A percentile compares a stretch with the other conserved stretches of the same genome.
These are phyloP conservation scores for Phallusia fumigata DNA, from an alignment of 23 tunicate species.

Conservation along the genomic window DNA sequence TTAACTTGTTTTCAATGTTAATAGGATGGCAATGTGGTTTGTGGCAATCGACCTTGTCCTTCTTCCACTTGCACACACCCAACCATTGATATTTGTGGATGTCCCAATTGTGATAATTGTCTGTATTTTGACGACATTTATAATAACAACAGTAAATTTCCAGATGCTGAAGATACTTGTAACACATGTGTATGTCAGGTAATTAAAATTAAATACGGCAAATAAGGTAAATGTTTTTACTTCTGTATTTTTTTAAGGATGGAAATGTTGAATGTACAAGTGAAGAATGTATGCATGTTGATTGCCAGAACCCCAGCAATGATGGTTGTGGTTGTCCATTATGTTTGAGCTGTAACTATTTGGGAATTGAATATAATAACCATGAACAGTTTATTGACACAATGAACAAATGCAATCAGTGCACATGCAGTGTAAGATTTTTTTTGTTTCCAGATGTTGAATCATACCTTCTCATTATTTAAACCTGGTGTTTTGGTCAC, in stretches of 20 bases:
- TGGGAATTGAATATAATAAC: constrained; percentile 63
- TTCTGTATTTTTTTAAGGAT: constrained; percentile 39
- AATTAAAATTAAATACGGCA: no score
- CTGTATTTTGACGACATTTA: constrained; percentile 29
- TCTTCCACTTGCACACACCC: constrained; percentile 74
- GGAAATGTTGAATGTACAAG: constrained; percentile 79
- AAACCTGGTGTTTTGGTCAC: no score
- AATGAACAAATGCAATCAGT: constrained; percentile 78
- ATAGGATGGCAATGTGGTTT: constrained; percentile 75
- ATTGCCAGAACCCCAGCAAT: constrained; percentile 48
- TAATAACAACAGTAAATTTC: constrained; percentile 33
- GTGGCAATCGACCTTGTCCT: constrained; percentile 49
- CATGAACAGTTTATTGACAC: constrained; percentile 57
- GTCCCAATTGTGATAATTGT: constrained; percentile 62
- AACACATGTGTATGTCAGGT: constrained; percentile 72
- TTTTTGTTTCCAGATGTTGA: no score
- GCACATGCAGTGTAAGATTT: constrained; percentile 54
- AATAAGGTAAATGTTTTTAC: neutral
- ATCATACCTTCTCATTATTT: no score
- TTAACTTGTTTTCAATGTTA: neutral
- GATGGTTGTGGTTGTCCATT: constrained; percentile 73
- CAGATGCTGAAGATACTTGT: constrained; percentile 57
- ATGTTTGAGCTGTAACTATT: constrained; percentile 55
- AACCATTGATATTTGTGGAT: constrained; percentile 49
- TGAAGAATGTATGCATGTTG: constrained; percentile 21